phyloP scores from a whole-genome alignment of 2,888 invertebrate genomes.

The Perdita meconis region DNA sequence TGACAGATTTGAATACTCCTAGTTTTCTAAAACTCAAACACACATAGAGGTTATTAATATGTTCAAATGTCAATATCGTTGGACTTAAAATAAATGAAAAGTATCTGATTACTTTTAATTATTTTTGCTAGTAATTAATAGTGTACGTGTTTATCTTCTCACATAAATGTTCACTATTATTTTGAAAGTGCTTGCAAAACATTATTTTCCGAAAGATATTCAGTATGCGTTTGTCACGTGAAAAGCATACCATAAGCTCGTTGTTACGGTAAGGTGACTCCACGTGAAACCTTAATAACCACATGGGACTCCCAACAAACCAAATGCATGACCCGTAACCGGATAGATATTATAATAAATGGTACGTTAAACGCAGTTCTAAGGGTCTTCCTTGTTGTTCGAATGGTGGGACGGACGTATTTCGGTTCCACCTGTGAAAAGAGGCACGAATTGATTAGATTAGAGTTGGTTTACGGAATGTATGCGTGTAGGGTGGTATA shows the following conservation, averaged over 20 bases:
- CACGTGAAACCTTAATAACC: slow-evolving; percentile 77
- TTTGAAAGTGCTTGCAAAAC: not conserved
- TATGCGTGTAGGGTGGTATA: not conserved
- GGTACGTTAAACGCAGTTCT: slow-evolving; percentile 52
- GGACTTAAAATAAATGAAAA: too few species aligned
- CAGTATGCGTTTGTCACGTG: not conserved
- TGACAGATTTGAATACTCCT: too few species aligned
- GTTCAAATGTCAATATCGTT: too few species aligned
- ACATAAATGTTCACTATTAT: not conserved
- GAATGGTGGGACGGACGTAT: slow-evolving; percentile 20
- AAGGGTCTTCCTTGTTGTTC: slow-evolving; percentile 64
- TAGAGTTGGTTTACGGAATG: slow-evolving; percentile 15
- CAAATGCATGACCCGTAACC: slow-evolving; percentile 74
- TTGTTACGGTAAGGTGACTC: slow-evolving; percentile 68
- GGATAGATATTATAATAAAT: slow-evolving; percentile 75
- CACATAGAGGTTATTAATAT: too few species aligned
- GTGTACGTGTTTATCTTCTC: too few species aligned
- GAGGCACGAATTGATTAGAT: slow-evolving; percentile 18
- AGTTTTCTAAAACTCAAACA: too few species aligned
- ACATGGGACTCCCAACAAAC: slow-evolving; percentile 70
- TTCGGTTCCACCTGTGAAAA: slow-evolving; percentile 4
- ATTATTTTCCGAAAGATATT: not conserved
- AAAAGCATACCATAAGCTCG: slow-evolving; percentile 27
- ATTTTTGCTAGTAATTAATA: too few species aligned
- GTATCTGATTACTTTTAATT: too few species aligned